A percentile compares a stretch with the other conserved stretches of the same genome.
These are phyloP conservation scores for Calameuta idolon DNA, from an alignment of 2,888 invertebrate genomes.

Conservation along the genomic window DNA sequence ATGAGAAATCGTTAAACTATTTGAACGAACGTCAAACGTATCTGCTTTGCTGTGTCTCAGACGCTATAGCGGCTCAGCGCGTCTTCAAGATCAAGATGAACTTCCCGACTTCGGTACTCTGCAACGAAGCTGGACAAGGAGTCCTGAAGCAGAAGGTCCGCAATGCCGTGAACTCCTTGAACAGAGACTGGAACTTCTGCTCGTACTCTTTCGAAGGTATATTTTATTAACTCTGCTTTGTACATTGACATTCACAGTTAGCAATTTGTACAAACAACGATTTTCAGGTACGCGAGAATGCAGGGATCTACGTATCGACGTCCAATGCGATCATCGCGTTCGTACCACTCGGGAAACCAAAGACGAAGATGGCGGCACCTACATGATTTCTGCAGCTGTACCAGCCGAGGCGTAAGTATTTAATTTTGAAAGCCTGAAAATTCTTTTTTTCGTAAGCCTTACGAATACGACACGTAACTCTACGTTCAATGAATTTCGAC, in stretches of 20 bases:
- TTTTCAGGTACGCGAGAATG: constrained; percentile 81
- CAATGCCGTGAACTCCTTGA: constrained; percentile 88
- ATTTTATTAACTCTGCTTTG: background rate
- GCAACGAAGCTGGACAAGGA: constrained; percentile 94
- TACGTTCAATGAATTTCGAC: no score
- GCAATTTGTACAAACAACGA: no score
- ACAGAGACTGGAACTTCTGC: constrained; percentile 97
- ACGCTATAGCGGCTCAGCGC: constrained; percentile 90
- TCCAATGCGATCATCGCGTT: constrained; percentile 88
- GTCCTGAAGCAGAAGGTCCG: constrained; percentile 91
- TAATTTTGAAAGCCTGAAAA: background rate
- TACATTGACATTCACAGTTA: no score
- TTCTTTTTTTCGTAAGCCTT: no score
- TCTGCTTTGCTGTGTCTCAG: constrained; percentile 63
- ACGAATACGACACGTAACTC: no score
- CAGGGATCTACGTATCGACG: constrained; percentile 89
- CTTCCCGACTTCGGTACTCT: constrained; percentile 96
- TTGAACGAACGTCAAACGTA: background rate
- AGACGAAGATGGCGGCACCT: constrained; percentile 81
- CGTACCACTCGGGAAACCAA: constrained; percentile 66
- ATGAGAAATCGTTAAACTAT: background rate
- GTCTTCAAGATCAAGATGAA: constrained; percentile 94
- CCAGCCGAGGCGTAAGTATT: constrained; percentile 87
- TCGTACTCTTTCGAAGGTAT: constrained; percentile 87
- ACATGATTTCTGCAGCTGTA: constrained; percentile 84